Conservation (phyloP, 2,797 vertebrate species). For the Antennarius maculatus region DNA sequence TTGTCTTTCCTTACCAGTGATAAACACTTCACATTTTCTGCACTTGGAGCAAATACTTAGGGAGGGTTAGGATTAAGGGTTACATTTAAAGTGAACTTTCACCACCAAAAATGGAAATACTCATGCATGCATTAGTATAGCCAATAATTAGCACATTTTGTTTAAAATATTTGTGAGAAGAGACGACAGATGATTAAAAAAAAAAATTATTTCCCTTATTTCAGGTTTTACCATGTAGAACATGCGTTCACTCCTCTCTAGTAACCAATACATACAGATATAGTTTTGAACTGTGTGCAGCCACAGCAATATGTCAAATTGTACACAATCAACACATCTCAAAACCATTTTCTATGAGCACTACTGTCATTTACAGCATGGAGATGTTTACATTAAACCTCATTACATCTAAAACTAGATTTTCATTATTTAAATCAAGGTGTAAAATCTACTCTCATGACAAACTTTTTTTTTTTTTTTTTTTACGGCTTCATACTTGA, state of each 20-base stretch:
- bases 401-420: not conserved
- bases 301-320: not conserved
- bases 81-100: not conserved
- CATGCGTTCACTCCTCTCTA: not conserved
- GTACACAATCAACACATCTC: not conserved
- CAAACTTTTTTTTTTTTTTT: not conserved
- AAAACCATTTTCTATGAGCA: no score
- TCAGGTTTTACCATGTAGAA: not conserved
- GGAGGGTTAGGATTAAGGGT: no score
- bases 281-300: conserved; percentile 4
- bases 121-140: not conserved
- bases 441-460: not conserved
- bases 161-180: not conserved
- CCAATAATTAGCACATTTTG: not conserved
- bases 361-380: no score
- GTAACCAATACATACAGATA: no score
- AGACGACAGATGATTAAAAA: not conserved
- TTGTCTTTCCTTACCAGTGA: conserved; percentile 2
- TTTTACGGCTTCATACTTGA: not conserved
- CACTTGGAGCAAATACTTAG: conserved; percentile 14
- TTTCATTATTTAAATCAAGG: not conserved
- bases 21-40: conserved; percentile 30
- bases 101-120: not conserved
- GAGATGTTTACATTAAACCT: no score
- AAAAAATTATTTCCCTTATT: not conserved